These are phyloP conservation scores for Metopolophium dirhodum DNA, from an alignment of 1,140 invertebrate species.

Conservation along the genomic window DNA sequence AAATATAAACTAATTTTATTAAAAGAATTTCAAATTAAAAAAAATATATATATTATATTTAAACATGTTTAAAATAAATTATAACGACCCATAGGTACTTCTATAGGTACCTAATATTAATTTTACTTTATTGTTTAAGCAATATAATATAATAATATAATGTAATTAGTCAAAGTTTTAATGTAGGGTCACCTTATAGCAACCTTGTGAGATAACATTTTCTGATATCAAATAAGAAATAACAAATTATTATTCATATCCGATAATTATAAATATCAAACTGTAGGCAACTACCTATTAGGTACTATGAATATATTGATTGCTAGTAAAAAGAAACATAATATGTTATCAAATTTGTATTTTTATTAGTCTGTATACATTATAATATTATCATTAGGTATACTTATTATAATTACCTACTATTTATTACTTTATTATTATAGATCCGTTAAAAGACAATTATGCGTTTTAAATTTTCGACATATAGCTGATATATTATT, in stretches of 20 bases:
- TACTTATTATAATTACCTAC: background rate
- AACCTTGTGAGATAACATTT: constrained; percentile 39
- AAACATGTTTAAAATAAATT: too few relatives aligned
- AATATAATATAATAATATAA: background rate
- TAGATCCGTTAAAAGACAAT: background rate
- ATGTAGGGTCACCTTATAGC: background rate
- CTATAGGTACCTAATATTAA: too few relatives aligned
- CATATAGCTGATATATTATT: background rate
- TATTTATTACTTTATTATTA: background rate
- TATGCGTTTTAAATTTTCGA: background rate
- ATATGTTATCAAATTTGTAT: background rate
- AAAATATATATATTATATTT: too few relatives aligned
- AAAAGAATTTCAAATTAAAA: background rate
- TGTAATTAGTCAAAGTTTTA: constrained; percentile 25
- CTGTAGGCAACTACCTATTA: background rate
- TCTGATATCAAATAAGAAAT: constrained; percentile 16
- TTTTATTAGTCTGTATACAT: background rate
- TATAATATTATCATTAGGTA: background rate
- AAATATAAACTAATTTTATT: background rate
- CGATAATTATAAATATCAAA: constrained; percentile 14
- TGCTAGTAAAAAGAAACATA: background rate
- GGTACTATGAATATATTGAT: background rate
- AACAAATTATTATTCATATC: constrained; percentile 40
- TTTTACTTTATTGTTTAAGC: background rate
- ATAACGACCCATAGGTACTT: too few relatives aligned